Conservation (phyloP, 1,140 invertebrate species). For the Rhagoletis zephyria region DNA sequence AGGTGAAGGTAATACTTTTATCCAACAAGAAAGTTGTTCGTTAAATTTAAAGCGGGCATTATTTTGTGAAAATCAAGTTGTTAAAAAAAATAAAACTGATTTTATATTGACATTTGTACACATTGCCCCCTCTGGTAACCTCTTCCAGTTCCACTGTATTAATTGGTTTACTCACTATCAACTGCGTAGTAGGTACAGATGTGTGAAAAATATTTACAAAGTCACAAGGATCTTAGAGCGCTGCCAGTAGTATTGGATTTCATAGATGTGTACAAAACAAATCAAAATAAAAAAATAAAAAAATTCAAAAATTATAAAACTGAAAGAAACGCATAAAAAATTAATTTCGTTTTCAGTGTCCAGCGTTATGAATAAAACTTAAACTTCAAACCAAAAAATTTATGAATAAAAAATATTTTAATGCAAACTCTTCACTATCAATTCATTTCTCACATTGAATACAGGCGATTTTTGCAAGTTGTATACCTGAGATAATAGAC, state of each 20-base stretch:
- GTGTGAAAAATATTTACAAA: background rate
- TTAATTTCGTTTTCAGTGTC: constrained; percentile 32
- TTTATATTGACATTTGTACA: no score
- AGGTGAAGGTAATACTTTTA: no score
- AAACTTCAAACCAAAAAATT: background rate
- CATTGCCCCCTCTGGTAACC: no score
- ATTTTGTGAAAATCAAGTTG: no score
- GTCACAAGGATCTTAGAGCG: background rate
- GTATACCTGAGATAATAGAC: constrained; percentile 99
- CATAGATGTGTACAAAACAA: background rate
- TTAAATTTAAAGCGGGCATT: no score
- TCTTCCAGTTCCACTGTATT: no score
- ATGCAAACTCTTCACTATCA: constrained; percentile 47
- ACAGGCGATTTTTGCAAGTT: constrained; percentile 98
- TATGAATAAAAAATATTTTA: constrained; percentile 24
- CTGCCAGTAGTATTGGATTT: constrained; percentile 24
- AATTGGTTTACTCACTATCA: no score
- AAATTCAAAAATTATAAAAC: background rate
- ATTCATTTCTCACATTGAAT: constrained; percentile 60
- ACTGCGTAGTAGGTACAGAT: no score
- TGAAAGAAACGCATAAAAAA: constrained; percentile 22
- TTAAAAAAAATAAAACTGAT: no score
- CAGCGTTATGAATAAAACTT: constrained; percentile 4
- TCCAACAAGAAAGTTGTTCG: no score
- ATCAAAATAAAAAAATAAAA: background rate